A percentile compares a stretch with the other conserved stretches of the same genome.
Evolutionary conservation across 2,797 vertebrate species (phyloP).

Genomic region (Microhierax caerulescens): DNA sequence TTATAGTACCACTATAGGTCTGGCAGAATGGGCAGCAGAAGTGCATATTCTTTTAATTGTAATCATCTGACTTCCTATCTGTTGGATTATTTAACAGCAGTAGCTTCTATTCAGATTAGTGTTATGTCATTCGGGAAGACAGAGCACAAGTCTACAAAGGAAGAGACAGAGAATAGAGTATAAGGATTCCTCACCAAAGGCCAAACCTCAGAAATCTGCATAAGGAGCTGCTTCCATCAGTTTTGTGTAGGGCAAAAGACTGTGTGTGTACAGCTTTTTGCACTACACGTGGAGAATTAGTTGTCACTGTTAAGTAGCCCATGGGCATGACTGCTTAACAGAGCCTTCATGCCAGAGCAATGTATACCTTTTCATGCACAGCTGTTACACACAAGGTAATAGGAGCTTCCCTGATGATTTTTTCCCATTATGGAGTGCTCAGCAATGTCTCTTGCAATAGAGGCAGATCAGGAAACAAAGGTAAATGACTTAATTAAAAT

Average conservation of each 20-base stretch:
- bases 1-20: background rate
- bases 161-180: background rate
- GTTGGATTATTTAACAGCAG: background rate
- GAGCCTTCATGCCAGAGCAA: background rate
- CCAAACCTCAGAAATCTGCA: background rate
- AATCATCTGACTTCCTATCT: background rate
- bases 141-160: background rate
- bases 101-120: background rate
- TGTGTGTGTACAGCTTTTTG: background rate
- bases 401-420: background rate
- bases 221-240: background rate
- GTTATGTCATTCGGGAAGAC: background rate
- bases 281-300: background rate
- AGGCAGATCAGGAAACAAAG: background rate
- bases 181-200: background rate
- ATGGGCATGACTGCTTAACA: background rate
- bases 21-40: conserved; percentile 15
- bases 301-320: background rate
- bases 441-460: background rate
- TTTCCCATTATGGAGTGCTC: background rate
- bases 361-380: background rate
- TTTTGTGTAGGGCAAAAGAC: background rate
- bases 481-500: background rate
- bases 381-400: background rate
- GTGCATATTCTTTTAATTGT: background rate